phyloP scores from a whole-genome alignment of 2,888 invertebrate species.

The Calephelis perditalis region DNA sequence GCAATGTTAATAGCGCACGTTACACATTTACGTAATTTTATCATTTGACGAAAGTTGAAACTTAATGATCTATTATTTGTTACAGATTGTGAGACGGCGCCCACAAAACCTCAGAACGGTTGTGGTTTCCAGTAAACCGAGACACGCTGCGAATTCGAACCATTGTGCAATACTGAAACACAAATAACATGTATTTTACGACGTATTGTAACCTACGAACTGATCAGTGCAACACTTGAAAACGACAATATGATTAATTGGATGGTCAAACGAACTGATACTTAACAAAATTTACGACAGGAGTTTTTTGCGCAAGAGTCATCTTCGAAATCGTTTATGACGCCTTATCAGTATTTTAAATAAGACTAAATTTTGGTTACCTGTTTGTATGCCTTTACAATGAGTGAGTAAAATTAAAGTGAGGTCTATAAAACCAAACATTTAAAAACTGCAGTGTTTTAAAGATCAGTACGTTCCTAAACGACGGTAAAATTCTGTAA shows the following conservation, averaged over 20 bases:
- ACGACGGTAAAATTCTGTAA: too few relatives aligned
- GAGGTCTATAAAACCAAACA: too few relatives aligned
- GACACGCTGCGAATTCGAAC: constrained; percentile 33
- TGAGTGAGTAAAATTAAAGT: too few relatives aligned
- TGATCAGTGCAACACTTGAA: constrained; percentile 22
- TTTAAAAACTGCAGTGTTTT: too few relatives aligned
- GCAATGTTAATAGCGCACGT: too few relatives aligned
- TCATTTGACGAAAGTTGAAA: too few relatives aligned
- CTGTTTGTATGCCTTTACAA: neutral
- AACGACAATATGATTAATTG: constrained; percentile 15
- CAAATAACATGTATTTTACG: constrained; percentile 34
- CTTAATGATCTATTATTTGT: constrained; percentile 45
- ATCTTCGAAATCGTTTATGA: too few relatives aligned
- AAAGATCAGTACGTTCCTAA: too few relatives aligned
- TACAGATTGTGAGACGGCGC: constrained; percentile 54
- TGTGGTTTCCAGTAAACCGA: constrained; percentile 48
- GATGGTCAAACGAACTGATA: constrained; percentile 12
- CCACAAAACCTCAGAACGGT: constrained; percentile 46
- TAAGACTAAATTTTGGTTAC: too few relatives aligned
- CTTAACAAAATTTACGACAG: neutral
- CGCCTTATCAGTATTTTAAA: too few relatives aligned
- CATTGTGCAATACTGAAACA: constrained; percentile 40
- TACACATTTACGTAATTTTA: too few relatives aligned
- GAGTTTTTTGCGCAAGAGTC: too few relatives aligned
- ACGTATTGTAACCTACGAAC: constrained; percentile 20